phyloP scores from a whole-genome alignment of 2,888 invertebrate genomes.

The Mesoligia furuncula region DNA sequence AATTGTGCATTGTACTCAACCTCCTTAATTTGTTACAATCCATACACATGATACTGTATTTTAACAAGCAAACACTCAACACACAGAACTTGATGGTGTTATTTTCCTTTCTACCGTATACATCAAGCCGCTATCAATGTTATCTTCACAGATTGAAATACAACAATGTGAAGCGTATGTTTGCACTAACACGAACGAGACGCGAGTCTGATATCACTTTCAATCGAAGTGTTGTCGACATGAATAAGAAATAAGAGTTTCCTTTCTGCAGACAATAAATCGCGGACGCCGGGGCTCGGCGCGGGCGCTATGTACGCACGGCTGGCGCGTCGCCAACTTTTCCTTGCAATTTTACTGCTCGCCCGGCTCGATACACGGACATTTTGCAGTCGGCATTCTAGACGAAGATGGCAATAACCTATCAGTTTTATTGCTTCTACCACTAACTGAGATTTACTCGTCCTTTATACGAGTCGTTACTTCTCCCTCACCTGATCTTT shows the following conservation, averaged over 20 bases:
- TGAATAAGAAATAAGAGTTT: conserved; percentile 83
- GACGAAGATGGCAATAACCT: conserved; percentile 85
- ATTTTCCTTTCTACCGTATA: conserved; percentile 39
- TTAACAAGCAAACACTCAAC: neutral
- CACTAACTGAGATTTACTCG: conserved; percentile 71
- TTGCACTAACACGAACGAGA: conserved; percentile 53
- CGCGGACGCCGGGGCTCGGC: conserved; percentile 67
- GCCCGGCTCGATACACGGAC: conserved; percentile 78
- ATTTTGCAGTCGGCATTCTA: conserved; percentile 82
- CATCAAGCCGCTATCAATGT: conserved; percentile 39
- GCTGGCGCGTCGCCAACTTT: conserved; percentile 84
- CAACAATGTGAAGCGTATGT: conserved; percentile 51
- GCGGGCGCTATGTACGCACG: conserved; percentile 66
- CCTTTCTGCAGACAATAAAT: conserved; percentile 82
- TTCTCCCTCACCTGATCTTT: conserved; percentile 63
- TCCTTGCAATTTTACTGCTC: conserved; percentile 83
- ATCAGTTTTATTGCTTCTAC: conserved; percentile 78
- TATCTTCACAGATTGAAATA: conserved; percentile 46
- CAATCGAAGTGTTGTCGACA: conserved; percentile 73
- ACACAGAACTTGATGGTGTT: conserved; percentile 18
- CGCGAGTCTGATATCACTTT: conserved; percentile 73
- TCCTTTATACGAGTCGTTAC: conserved; percentile 66
- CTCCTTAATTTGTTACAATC: neutral
- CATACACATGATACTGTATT: conserved; percentile 11
- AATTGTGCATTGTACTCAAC: neutral